Percentiles rank a stretch among this genome's conserved stretches.
Evolutionary conservation across 2,113 vertebrate genomes (phyloP).

Genomic region (Malaclemys terrapin): DNA sequence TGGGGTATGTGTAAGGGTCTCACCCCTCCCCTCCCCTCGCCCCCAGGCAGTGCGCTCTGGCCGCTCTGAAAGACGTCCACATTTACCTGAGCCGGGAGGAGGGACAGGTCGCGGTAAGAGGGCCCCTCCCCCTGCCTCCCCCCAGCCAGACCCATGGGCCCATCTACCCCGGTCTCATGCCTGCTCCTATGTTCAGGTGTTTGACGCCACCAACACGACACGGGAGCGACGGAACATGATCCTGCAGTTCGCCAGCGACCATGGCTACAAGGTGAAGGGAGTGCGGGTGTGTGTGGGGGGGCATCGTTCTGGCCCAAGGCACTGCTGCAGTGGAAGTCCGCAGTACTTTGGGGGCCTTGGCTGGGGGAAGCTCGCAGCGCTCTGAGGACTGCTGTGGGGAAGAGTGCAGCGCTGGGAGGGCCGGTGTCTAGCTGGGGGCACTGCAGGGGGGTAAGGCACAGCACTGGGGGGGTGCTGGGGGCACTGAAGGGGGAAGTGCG

Average conservation of each 20-base stretch:
- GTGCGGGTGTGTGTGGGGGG: too few species aligned
- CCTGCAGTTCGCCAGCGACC: constrained; percentile 85
- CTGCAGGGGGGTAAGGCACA: too few species aligned
- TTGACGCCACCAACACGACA: constrained; percentile 92
- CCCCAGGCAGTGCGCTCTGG: constrained; percentile 87
- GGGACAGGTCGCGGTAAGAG: constrained; percentile 90
- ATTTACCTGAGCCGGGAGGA: constrained; percentile 83
- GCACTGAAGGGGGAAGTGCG: not conserved
- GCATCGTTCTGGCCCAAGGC: too few species aligned
- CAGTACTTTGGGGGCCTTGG: too few species aligned
- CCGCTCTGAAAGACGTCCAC: constrained; percentile 86
- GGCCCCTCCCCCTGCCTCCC: not conserved
- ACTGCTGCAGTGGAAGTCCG: too few species aligned
- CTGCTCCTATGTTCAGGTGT: constrained; percentile 80
- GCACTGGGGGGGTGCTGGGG: too few species aligned
- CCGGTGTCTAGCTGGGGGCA: too few species aligned
- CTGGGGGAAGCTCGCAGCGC: too few species aligned
- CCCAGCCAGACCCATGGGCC: not conserved
- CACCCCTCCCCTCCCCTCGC: not conserved
- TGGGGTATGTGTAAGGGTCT: not conserved
- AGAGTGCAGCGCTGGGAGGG: too few species aligned
- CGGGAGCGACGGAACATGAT: constrained; percentile 86
- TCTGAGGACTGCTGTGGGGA: too few species aligned
- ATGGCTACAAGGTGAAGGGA: constrained; percentile 86
- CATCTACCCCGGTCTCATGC: not conserved